Conservation (phyloP, 1,140 invertebrate genomes). For the Nephila pilipes region DNA sequence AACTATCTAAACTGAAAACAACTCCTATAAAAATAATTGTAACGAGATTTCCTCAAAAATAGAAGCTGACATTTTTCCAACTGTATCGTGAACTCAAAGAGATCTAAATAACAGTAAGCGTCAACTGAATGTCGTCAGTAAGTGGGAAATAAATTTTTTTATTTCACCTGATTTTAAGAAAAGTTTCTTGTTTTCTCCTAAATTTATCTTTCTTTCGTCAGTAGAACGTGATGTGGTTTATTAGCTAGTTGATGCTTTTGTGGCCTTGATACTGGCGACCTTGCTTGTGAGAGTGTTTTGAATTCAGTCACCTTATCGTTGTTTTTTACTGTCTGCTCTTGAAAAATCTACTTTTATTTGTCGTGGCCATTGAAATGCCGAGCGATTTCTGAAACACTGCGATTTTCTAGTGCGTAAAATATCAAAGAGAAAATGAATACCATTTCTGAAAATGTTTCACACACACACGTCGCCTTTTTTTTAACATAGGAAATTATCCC, state of each 20-base stretch:
- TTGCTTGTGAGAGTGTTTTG: slow-evolving; percentile 6
- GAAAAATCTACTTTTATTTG: neutral
- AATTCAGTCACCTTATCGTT: slow-evolving; percentile 2
- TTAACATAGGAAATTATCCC: no score
- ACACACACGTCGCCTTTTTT: no score
- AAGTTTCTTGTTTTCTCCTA: slow-evolving; percentile 6
- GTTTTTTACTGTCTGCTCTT: neutral
- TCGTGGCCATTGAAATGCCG: neutral
- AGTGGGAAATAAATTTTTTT: slow-evolving; percentile 11
- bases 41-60: neutral
- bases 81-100: neutral
- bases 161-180: slow-evolving; percentile 3
- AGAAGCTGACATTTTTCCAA: neutral
- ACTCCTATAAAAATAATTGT: neutral
- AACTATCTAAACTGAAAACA: neutral
- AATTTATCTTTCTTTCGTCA: neutral
- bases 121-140: slow-evolving; percentile 8
- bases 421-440: neutral
- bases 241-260: slow-evolving; percentile 20
- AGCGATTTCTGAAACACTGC: neutral
- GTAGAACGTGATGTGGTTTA: slow-evolving; percentile 20
- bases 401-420: neutral
- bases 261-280: slow-evolving; percentile 10
- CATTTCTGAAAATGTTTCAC: neutral
- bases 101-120: slow-evolving; percentile 1